phyloP scores from a whole-genome alignment of 2,888 invertebrate species.

The Nyleta sp. region DNA sequence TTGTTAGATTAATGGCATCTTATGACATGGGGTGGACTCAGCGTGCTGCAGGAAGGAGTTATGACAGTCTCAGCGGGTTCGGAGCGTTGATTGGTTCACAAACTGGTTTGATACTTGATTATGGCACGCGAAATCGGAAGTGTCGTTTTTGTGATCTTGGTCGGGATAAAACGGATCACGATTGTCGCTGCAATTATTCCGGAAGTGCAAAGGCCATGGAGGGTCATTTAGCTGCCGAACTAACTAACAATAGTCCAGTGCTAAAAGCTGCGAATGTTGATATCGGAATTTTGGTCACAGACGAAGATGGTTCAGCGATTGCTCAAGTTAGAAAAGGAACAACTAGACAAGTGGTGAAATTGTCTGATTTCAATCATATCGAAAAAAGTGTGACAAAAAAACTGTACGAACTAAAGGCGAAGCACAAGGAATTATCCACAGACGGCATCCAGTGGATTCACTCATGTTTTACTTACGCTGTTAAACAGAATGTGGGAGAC shows the following conservation, averaged over 20 bases:
- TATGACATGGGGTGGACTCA: slow-evolving; percentile 41
- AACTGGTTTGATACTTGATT: slow-evolving; percentile 26
- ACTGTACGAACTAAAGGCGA: slow-evolving; percentile 28
- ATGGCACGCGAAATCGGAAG: slow-evolving; percentile 39
- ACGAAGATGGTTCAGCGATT: slow-evolving; percentile 38
- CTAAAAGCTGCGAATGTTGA: slow-evolving; percentile 24
- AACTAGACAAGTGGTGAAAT: slow-evolving; percentile 23
- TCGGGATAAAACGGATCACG: slow-evolving; percentile 24
- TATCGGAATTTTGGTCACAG: slow-evolving; percentile 24
- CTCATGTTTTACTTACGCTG: slow-evolving; percentile 30
- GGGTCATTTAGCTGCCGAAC: slow-evolving; percentile 39
- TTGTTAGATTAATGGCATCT: slow-evolving; percentile 20
- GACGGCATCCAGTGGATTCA: slow-evolving; percentile 30
- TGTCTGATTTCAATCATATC: slow-evolving; percentile 33
- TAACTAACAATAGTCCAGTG: slow-evolving; percentile 22
- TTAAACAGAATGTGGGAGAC: slow-evolving; percentile 39
- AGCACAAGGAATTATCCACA: slow-evolving; percentile 25
- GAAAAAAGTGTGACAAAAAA: slow-evolving; percentile 35
- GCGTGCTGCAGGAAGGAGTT: slow-evolving; percentile 20
- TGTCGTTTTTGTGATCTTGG: slow-evolving; percentile 34
- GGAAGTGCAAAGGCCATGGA: slow-evolving; percentile 55
- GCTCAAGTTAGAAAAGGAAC: slow-evolving; percentile 20
- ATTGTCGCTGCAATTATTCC: slow-evolving; percentile 43
- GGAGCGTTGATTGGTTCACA: slow-evolving; percentile 33
- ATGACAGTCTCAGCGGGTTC: slow-evolving; percentile 42